Evolutionary conservation across 2,888 invertebrate genomes (phyloP), one percentile per base, ranked within the genome.

Genomic region (Melikaiella ostensackeni): DNA sequence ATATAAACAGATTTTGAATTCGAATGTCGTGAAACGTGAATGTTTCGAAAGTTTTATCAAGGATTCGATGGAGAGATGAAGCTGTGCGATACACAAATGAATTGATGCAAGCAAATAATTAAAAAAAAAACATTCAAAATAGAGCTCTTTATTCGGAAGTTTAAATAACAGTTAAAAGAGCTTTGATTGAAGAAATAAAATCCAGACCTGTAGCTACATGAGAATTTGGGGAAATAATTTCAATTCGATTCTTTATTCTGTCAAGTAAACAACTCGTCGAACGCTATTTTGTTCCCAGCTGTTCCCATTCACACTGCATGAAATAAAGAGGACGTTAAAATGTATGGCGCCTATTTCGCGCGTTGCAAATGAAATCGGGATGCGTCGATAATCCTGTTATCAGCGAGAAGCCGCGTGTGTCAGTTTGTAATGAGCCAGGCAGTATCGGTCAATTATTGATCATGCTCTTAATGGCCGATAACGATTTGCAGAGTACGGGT

Each of bases 301-400:
- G 50, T 70, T 50, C 50, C 30, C 30, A 70, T 50, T 66, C 19
- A 50, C 33, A 27, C 27, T 5, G n/a, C 70, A 70, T 50, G n/a
- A 50, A 70, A 70, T 50, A 70, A 70, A 66, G 46, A 46, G 66
- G 46, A 50, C 27, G 11, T 66, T 70, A 50, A 50, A 70, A 50
- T 70, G 50, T 50, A 70, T 70, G 19, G 46, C n/a, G 50, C 46
- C 30, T 33, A 50, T 70, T 70, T 30, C 33, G 27, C 16, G 50
- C 27, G n/a, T 50, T 70, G 8, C 19, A 63, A 64, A 27, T 73
- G 35, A 76, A 84, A 77, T 73, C 64, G 57, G 55, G 74, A 63
- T 80, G 77, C 82, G 80, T 77, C 81, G 79, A 82, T 83, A 85
- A 85, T 80, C 64, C 78, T 75, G 78, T 85, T 84, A 84, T 85